These are phyloP conservation scores for Lineus longissimus DNA, from an alignment of 1,140 invertebrate genomes.

Conservation along the genomic window DNA sequence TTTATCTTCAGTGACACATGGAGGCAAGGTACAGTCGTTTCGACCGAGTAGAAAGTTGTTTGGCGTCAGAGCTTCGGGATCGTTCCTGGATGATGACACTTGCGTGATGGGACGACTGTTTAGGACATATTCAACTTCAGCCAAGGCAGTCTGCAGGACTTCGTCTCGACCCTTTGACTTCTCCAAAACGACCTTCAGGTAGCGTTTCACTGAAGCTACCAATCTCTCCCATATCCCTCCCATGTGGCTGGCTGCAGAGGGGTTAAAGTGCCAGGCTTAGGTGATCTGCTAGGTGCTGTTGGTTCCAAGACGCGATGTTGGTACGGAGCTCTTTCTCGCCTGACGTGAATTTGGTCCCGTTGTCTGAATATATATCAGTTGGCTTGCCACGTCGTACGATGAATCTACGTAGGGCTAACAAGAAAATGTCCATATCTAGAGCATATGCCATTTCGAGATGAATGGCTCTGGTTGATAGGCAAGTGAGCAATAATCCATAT, in stretches of 20 bases:
- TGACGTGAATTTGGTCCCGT: not conserved
- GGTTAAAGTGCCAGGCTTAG: not conserved
- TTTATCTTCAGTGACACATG: no score
- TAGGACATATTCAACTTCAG: no score
- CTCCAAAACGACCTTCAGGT: no score
- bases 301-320: not conserved
- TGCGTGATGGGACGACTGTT: no score
- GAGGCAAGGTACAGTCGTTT: no score
- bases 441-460: slow-evolving; percentile 29
- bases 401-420: not conserved
- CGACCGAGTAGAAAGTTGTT: no score
- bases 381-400: not conserved
- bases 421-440: slow-evolving; percentile 22
- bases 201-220: no score
- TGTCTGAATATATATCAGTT: not conserved
- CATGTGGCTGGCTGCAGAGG: not conserved
- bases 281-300: not conserved
- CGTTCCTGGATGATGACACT: no score
- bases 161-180: no score
- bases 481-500: slow-evolving; percentile 28
- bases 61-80: no score
- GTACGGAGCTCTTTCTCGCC: no score
- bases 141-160: no score
- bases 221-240: not conserved
- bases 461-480: slow-evolving; percentile 19